Evolutionary conservation across 2,888 invertebrate genomes (phyloP).

Genomic region (Platycnemis pennipes): DNA sequence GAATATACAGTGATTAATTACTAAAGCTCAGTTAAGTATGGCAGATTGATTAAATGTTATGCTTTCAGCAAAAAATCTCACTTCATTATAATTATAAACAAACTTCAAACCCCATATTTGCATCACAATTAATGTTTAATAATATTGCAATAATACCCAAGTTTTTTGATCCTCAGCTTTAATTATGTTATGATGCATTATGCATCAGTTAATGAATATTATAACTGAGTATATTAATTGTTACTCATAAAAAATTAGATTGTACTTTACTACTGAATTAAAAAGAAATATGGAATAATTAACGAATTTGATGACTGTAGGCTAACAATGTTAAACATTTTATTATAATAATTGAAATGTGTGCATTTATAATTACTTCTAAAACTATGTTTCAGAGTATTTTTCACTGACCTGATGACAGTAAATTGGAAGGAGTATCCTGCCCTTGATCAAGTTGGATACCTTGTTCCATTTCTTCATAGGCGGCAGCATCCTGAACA

Average conservation of each 20-base stretch:
- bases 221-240: too few species aligned
- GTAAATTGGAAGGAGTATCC: slow-evolving; percentile 82
- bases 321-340: too few species aligned
- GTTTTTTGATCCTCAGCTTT: background rate
- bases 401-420: slow-evolving; percentile 84
- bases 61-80: background rate
- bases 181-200: background rate
- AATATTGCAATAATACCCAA: background rate
- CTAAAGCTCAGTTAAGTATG: background rate
- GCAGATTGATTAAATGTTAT: background rate
- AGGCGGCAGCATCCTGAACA: slow-evolving; percentile 89
- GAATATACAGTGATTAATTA: background rate
- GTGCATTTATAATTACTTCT: background rate
- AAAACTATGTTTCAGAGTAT: background rate
- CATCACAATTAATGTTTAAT: background rate
- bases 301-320: too few species aligned
- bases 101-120: background rate
- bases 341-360: too few species aligned
- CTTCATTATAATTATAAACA: background rate
- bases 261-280: background rate
- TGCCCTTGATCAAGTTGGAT: slow-evolving; percentile 81
- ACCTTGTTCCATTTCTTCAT: slow-evolving; percentile 86
- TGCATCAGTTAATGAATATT: background rate
- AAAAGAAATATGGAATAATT: too few species aligned
- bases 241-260: background rate